Evolutionary conservation across 2,113 vertebrate genomes (phyloP).

Genomic region (Phaethornis superciliosus): DNA sequence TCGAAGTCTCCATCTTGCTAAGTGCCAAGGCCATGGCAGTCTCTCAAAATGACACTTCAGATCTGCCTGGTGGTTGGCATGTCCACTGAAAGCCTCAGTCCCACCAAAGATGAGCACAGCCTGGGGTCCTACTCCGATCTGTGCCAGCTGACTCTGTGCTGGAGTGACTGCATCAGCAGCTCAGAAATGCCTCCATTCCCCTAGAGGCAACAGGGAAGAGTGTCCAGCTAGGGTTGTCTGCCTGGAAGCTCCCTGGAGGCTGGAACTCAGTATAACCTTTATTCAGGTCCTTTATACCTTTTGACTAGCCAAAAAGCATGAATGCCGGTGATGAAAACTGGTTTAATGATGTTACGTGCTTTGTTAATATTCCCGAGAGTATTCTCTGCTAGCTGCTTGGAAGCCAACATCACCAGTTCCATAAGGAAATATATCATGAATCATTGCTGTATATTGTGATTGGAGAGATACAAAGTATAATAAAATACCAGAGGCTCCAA

Average conservation of each 20-base stretch:
- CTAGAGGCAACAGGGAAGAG: background rate
- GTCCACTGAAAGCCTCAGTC: background rate
- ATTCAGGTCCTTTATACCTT: background rate
- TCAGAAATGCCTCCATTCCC: background rate
- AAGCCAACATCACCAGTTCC: background rate
- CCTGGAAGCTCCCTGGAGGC: background rate
- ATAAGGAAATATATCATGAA: background rate
- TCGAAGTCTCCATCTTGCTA: background rate
- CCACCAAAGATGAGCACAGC: background rate
- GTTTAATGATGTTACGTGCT: background rate
- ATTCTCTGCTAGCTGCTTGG: background rate
- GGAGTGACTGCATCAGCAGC: background rate
- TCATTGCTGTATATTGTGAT: background rate
- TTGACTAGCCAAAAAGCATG: background rate
- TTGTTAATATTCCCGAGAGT: background rate
- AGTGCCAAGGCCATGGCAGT: background rate
- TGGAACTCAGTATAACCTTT: background rate
- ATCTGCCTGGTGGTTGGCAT: background rate
- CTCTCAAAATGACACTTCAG: background rate
- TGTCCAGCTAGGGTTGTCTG: background rate
- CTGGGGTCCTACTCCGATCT: background rate
- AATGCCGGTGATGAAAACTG: background rate
- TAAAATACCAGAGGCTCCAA: background rate
- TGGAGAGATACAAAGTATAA: background rate
- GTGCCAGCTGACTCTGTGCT: background rate